Percentiles rank a stretch among this genome's conserved stretches.
Evolutionary conservation across 2,113 vertebrate genomes (phyloP).

Genomic region (Copsychus sechellarum): DNA sequence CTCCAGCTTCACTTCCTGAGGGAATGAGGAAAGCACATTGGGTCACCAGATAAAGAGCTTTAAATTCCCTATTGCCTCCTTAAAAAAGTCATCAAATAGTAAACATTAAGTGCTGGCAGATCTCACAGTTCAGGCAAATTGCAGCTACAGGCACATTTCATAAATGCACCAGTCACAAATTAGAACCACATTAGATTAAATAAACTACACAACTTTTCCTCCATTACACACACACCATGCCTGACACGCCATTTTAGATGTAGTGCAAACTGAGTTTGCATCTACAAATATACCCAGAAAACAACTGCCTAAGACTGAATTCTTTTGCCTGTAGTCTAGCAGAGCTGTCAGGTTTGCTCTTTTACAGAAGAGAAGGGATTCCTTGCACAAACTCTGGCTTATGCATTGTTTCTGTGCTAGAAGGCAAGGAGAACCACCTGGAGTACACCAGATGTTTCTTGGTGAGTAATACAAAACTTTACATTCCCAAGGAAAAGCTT

Average conservation of each 20-base stretch:
- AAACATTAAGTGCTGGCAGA: not conserved
- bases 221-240: not conserved
- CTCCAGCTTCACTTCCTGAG: constrained; percentile 80
- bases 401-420: not conserved
- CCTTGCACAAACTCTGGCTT: not conserved
- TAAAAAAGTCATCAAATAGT: not conserved
- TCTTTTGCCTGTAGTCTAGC: not conserved
- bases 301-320: not conserved
- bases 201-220: not conserved
- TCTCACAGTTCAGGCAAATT: not conserved
- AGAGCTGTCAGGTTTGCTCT: not conserved
- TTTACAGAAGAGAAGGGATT: not conserved
- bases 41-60: not conserved
- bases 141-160: not conserved
- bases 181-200: not conserved
- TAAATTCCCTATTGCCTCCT: not conserved
- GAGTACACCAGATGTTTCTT: not conserved
- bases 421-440: not conserved
- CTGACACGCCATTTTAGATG: not conserved
- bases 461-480: not conserved
- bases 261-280: not conserved
- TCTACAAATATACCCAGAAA: not conserved
- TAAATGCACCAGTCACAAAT: not conserved
- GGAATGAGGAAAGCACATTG: not conserved
- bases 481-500: not conserved